phyloP scores from a whole-genome alignment of 1,140 invertebrate species.

The Drosophila lacteicornis region DNA sequence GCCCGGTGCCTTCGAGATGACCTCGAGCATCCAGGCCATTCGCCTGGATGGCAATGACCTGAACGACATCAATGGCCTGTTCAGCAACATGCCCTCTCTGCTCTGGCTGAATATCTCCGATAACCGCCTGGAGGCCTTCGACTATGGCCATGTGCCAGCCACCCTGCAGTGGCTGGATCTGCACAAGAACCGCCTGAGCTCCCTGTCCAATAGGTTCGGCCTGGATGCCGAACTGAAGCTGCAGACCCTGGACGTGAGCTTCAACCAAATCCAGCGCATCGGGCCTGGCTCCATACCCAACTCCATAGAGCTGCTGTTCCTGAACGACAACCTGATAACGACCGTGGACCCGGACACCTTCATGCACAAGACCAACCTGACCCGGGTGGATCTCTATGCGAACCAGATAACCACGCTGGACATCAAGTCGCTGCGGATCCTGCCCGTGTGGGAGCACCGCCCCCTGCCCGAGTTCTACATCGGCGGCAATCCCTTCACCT shows the following conservation, averaged over 20 bases:
- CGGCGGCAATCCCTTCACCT: conserved; percentile 94
- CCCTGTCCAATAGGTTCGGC: conserved; percentile 91
- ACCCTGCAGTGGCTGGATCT: conserved; percentile 95
- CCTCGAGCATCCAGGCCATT: conserved; percentile 93
- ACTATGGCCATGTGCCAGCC: conserved; percentile 93
- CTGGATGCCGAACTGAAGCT: conserved; percentile 89
- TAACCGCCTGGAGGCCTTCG: conserved; percentile 95
- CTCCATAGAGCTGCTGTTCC: conserved; percentile 91
- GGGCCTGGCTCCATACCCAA: conserved; percentile 90
- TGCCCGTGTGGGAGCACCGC: conserved; percentile 89
- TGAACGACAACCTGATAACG: conserved; percentile 93
- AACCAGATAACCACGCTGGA: conserved; percentile 94
- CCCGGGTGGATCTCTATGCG: conserved; percentile 93
- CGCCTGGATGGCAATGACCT: conserved; percentile 94
- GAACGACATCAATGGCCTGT: conserved; percentile 93
- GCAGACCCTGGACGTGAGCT: conserved; percentile 92
- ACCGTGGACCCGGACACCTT: conserved; percentile 93
- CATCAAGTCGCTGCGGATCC: conserved; percentile 90
- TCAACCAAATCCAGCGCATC: conserved; percentile 91
- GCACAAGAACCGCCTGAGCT: conserved; percentile 94
- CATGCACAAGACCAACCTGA: conserved; percentile 92
- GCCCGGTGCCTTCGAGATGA: conserved; percentile 92
- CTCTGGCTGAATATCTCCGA: conserved; percentile 96
- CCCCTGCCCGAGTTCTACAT: conserved; percentile 94
- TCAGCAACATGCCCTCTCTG: conserved; percentile 92